Base-by-base conservation (phyloP, 2,888 invertebrate genomes). In the Cantharis lateralis region DNA sequence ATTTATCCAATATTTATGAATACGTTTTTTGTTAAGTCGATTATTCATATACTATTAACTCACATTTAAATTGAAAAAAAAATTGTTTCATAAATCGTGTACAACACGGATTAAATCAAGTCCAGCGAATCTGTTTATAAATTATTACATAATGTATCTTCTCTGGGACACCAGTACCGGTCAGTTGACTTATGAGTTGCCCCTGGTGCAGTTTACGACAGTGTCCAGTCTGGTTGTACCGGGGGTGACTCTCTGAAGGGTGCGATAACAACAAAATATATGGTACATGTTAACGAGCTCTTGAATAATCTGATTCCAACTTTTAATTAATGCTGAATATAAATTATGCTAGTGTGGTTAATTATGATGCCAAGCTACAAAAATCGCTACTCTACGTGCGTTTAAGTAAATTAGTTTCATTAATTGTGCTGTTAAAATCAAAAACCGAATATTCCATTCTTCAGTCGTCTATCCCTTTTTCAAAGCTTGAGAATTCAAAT, bases 181-280 rank as follows among this genome's bases (percentile, higher is more conserved):
- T 73, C 78, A 75, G 48, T 72, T 78, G 78, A 78, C 78, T 78
- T 78, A 78, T 78, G 71, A 69, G 73, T 73, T 18, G 20, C 18
- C 75, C 68, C 78, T 28, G 76, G 71, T 78, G 76, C 71, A 78
- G 70, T 78, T 78, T 76, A 78, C 76, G 78, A 70, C 64, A 71
- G 62, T 78, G 74, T 75, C 73, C 75, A 69, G 64, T 62, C 16
- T 63, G 68, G 70, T 62, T 76, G 72, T 72, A 72, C n/a, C 71
- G 26, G 62, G 78, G 78, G 78, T 75, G 72, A 20, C 61, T 18
- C 70, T 64, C 32, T 72, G 71, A 78, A 69, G 78, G 78, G 78
- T 73, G 75, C 74, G 78, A 78, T 78, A 78, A 78, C 78, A 63
- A 69, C 62, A 68, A 62, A 74, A 76, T 78, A 76, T 78, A 78